Evolutionary conservation across 2,113 vertebrate genomes (phyloP).

Genomic region (Neopipo cinnamomea): DNA sequence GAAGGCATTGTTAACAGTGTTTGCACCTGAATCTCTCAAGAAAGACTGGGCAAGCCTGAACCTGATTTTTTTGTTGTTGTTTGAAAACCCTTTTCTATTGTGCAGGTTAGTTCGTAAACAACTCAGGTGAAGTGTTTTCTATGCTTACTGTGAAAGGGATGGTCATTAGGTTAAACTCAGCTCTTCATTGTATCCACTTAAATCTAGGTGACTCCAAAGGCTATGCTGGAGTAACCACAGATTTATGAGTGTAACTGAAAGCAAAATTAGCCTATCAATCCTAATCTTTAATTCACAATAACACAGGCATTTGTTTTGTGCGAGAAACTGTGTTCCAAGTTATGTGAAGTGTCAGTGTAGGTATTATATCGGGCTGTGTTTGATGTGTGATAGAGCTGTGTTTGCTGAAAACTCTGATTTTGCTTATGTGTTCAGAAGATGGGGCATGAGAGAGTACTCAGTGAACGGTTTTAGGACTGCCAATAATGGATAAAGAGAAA

Average conservation of each 20-base stretch:
- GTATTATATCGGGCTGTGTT: neutral
- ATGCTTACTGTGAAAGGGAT: neutral
- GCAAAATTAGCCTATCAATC: neutral
- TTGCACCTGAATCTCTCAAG: neutral
- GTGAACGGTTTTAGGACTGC: slow-evolving; percentile 29
- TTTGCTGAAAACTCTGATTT: neutral
- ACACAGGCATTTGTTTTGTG: neutral
- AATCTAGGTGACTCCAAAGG: neutral
- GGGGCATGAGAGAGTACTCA: neutral
- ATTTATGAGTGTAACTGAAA: neutral
- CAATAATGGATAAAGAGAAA: slow-evolving; percentile 67
- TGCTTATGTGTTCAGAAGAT: neutral
- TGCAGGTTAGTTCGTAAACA: neutral
- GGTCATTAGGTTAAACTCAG: neutral
- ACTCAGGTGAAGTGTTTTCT: neutral
- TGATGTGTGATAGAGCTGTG: neutral
- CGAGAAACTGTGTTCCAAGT: neutral
- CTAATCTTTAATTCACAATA: neutral
- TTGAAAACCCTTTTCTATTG: neutral
- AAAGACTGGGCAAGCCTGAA: neutral
- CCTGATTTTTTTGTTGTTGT: neutral
- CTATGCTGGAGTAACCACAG: neutral
- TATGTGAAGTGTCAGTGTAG: neutral
- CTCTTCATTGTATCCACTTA: neutral
- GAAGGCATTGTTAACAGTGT: slow-evolving; percentile 3